Evolutionary conservation across 2,113 vertebrate genomes (phyloP), one percentile per base, ranked within the genome.

Genomic region (Nibea albiflora): DNA sequence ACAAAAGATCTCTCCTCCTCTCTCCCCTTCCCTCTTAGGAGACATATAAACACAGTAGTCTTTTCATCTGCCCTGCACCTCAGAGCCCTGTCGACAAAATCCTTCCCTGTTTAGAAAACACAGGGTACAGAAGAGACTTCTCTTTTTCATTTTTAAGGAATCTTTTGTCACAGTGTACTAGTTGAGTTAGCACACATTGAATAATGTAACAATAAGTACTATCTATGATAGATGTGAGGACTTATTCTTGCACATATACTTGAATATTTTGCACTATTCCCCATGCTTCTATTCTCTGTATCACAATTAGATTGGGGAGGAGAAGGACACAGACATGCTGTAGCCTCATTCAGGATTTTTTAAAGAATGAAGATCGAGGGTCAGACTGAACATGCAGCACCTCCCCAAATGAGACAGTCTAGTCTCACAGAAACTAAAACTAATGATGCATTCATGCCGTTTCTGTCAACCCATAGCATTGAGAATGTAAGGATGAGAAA

Each of bases 1-100:
- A 85, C 22, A 63, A 76, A 70, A 79, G n/a, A 74, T 67, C 22
- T 76, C 75, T 60, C 67, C 69, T 72, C 31, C 63, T 14, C 56
- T 57, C 26, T 26, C 35, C 46, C 20, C 17, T 63, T 58, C 5
- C 60, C 60, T 81, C 64, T n/a, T 22, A 80, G 71, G 64, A 85
- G 68, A 24, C 50, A 72, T 76, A 68, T 58, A 78, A 76, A 81
- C 56, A 78, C 52, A 58, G 39, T 10, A 31, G 47, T 70, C 62
- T 67, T 76, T 85, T 81, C 62, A 86, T 88, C 70, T 81, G n/a
- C 60, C 73, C 39, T 1, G 22, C 80, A 75, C 73, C 57, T 70
- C 54, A 52, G 50, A 39, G 65, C n/a, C 52, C 61, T 9, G 28
- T 22, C 2, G 46, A 89, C 64, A 60, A 83, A 77, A 58, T 22